Evolutionary conservation across 1,140 invertebrate genomes (phyloP).

Genomic region (Brachionus koreanus): DNA sequence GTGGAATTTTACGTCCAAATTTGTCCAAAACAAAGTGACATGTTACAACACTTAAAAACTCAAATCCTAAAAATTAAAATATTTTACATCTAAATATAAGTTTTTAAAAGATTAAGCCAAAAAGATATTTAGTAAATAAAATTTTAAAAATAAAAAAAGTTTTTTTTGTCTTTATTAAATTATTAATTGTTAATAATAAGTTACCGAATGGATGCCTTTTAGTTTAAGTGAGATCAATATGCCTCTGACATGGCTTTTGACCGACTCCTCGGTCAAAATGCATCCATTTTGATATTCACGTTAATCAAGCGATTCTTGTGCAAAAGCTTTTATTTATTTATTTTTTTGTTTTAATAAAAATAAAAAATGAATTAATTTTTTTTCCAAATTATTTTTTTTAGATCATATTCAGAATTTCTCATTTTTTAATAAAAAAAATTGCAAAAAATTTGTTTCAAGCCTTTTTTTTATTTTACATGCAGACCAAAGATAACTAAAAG

Average conservation of each 20-base stretch:
- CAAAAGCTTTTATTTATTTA: background rate
- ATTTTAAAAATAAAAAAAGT: too few relatives aligned
- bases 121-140: background rate
- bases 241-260: background rate
- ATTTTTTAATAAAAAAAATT: background rate
- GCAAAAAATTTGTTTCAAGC: too few relatives aligned
- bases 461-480: too few relatives aligned
- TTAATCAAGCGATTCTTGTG: background rate
- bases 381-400: too few relatives aligned
- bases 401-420: too few relatives aligned
- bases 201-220: conserved; percentile 2
- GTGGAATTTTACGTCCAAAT: background rate
- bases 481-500: too few relatives aligned
- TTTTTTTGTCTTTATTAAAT: background rate
- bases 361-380: background rate
- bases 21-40: background rate
- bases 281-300: background rate
- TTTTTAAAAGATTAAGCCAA: background rate
- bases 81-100: background rate
- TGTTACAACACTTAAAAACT: background rate
- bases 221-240: background rate
- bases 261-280: background rate
- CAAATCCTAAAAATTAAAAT: background rate
- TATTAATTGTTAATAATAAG: background rate
- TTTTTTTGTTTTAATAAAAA: background rate